Conservation (phyloP, 2,888 invertebrate species). For the Tetragonisca angustula region DNA sequence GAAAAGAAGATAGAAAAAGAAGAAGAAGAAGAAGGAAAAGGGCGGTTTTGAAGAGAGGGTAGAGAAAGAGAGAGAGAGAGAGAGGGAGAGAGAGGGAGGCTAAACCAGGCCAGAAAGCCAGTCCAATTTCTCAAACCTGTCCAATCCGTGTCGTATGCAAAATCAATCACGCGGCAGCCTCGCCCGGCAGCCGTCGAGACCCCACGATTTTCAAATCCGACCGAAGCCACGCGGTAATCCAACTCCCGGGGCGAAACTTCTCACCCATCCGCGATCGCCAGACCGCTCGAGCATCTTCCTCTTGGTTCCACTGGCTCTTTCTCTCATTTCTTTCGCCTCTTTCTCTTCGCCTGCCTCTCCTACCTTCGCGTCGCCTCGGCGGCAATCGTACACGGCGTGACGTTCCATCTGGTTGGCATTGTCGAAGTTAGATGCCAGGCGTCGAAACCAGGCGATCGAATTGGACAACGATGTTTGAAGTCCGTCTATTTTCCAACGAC, state of each 20-base stretch:
- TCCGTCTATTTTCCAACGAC: background rate
- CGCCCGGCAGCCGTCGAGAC: conserved; percentile 55
- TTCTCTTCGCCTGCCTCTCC: conserved; percentile 20
- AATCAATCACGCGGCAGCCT: conserved; percentile 82
- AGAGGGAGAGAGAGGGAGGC: conserved; percentile 35
- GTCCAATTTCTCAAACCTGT: conserved; percentile 85
- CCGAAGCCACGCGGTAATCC: conserved; percentile 74
- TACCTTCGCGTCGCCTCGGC: conserved; percentile 8
- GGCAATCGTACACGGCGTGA: conserved; percentile 16
- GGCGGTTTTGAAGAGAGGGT: conserved; percentile 32
- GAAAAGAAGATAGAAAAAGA: conserved; percentile 39
- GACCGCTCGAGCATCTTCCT: conserved; percentile 47
- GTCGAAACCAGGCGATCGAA: conserved; percentile 16
- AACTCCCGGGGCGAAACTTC: conserved; percentile 69
- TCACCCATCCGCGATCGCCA: conserved; percentile 61
- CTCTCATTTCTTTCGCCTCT: conserved; percentile 19
- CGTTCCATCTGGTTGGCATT: conserved; percentile 10
- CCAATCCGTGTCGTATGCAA: conserved; percentile 84
- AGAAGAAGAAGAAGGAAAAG: conserved; percentile 24
- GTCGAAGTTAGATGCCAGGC: conserved; percentile 37
- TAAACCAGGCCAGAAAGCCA: conserved; percentile 77
- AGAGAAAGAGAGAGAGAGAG: conserved; percentile 7
- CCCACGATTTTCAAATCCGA: conserved; percentile 77
- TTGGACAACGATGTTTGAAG: background rate
- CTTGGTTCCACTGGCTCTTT: conserved; percentile 28